phyloP scores from a whole-genome alignment of 2,113 vertebrate species.

The Pollimyrus isidori region DNA sequence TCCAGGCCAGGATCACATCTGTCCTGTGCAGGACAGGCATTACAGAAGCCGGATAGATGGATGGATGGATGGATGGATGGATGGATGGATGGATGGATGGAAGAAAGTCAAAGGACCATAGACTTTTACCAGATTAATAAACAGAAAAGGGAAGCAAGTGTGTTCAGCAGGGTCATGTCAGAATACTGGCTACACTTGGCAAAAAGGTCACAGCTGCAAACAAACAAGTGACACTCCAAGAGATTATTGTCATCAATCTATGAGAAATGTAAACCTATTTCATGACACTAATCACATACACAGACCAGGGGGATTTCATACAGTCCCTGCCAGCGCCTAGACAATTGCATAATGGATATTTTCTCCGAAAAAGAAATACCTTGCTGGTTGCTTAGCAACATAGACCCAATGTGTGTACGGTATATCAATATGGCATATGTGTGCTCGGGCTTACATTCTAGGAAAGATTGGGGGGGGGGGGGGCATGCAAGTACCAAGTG shows the following conservation, averaged over 20 bases:
- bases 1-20: not conserved
- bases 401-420: slow-evolving; percentile 49
- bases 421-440: slow-evolving; percentile 51
- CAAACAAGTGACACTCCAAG: slow-evolving; percentile 34
- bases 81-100: not conserved
- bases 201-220: not conserved
- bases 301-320: slow-evolving; percentile 38
- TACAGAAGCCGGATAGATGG: not conserved
- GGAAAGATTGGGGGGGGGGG: slow-evolving; percentile 22
- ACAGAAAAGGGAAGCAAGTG: not conserved
- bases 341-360: slow-evolving; percentile 52
- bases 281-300: slow-evolving; percentile 43
- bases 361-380: slow-evolving; percentile 51
- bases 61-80: not conserved
- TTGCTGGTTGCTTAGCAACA: slow-evolving; percentile 64
- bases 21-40: not conserved
- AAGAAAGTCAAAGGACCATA: not conserved
- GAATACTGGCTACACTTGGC: not conserved
- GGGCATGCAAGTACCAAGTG: not conserved
- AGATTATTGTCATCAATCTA: slow-evolving; percentile 38
- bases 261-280: slow-evolving; percentile 39
- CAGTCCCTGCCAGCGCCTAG: slow-evolving; percentile 38
- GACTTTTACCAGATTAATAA: not conserved
- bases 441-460: slow-evolving; percentile 39
- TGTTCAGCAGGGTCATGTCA: not conserved